A percentile compares a stretch with the other conserved stretches of the same genome.
Evolutionary conservation across 2,113 vertebrate species (phyloP).

Genomic region (Myodes glareolus): DNA sequence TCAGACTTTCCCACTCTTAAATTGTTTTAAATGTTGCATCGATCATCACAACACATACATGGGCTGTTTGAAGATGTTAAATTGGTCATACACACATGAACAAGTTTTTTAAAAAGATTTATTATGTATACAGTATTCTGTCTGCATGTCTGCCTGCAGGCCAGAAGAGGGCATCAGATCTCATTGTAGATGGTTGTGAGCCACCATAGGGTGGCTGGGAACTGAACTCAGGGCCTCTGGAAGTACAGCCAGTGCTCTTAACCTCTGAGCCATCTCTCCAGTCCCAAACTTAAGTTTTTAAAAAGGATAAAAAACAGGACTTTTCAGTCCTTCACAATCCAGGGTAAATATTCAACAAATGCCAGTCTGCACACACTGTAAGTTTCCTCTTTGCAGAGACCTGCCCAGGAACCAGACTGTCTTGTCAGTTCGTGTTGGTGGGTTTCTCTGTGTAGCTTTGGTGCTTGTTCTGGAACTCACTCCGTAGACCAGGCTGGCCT

Average conservation of each 20-base stretch:
- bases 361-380: background rate
- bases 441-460: background rate
- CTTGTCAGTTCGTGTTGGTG: background rate
- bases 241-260: too few relatives aligned
- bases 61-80: constrained; percentile 8
- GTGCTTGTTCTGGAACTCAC: too few relatives aligned
- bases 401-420: background rate
- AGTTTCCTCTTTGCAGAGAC: background rate
- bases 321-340: background rate
- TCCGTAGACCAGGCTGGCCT: too few relatives aligned
- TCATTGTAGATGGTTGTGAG: too few relatives aligned
- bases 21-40: background rate
- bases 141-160: too few relatives aligned
- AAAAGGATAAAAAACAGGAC: background rate
- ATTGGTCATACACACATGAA: background rate
- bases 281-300: background rate
- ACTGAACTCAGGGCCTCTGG: too few relatives aligned
- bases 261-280: too few relatives aligned
- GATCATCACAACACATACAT: background rate
- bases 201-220: too few relatives aligned
- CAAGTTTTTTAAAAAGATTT: too few relatives aligned
- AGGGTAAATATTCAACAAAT: background rate
- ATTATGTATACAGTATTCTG: too few relatives aligned
- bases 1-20: background rate
- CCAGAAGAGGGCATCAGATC: too few relatives aligned